Percentiles rank a stretch among this genome's conserved stretches.
phyloP scores from a whole-genome alignment of 2,113 vertebrate species.

The Marmota flaviventris region DNA sequence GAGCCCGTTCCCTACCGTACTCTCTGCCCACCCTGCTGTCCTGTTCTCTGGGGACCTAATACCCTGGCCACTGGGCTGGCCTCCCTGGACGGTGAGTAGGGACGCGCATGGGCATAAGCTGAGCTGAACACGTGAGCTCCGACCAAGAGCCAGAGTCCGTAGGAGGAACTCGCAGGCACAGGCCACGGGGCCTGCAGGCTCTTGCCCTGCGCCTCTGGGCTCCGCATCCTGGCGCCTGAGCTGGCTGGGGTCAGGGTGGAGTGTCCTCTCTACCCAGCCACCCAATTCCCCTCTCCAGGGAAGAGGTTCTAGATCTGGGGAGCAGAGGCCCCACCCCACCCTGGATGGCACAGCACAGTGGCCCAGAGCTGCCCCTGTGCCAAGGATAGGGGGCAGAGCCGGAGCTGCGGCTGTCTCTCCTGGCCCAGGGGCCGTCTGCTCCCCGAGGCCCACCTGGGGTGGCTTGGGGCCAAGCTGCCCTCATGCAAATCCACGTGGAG shows the following conservation, averaged over 20 bases:
- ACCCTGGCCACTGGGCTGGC: no score
- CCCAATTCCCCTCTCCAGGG: not conserved
- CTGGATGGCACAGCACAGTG: accelerated
- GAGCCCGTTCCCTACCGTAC: no score
- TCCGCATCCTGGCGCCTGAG: not conserved
- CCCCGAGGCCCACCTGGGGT: not conserved
- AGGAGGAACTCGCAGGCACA: no score
- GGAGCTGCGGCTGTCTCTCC: accelerated
- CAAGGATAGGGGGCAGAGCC: accelerated
- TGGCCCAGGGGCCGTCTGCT: not conserved
- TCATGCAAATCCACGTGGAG: no score
- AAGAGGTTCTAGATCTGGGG: not conserved
- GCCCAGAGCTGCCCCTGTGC: accelerated
- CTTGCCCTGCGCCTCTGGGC: not conserved
- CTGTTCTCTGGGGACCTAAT: no score
- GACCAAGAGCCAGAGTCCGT: no score
- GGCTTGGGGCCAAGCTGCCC: not conserved
- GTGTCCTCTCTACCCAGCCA: not conserved
- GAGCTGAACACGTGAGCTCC: not conserved
- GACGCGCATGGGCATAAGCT: accelerated
- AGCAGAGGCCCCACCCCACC: not conserved
- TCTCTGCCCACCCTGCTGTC: no score
- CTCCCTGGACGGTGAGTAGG: not conserved
- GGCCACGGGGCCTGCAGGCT: accelerated
- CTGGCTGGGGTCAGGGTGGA: not conserved